Conservation (phyloP, 2,113 vertebrate species). For the Tor tambroides region DNA sequence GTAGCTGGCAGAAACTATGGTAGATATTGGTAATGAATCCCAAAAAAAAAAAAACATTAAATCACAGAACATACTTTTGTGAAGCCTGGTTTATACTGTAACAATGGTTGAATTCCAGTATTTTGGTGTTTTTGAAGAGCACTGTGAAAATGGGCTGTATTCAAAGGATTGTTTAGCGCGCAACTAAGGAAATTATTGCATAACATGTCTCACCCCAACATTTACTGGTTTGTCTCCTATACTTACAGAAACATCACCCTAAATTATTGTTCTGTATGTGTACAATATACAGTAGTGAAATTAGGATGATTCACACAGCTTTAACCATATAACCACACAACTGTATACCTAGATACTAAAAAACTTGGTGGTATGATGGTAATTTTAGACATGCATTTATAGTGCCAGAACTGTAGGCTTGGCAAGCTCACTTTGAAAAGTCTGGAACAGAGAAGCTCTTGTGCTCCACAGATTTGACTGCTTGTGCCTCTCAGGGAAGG, state of each 20-base stretch:
- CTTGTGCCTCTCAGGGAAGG: neutral
- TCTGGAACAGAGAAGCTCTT: constrained; percentile 38
- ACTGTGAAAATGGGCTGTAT: too few species aligned
- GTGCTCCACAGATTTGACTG: constrained; percentile 15
- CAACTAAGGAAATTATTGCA: neutral
- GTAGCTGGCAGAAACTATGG: neutral
- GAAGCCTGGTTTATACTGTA: neutral
- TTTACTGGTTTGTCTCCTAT: neutral
- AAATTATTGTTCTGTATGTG: neutral
- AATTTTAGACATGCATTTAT: constrained; percentile 8
- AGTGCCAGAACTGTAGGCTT: constrained; percentile 12
- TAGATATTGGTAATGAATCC: neutral
- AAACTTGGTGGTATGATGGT: neutral
- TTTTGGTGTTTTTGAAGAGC: neutral
- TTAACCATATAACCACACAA: neutral
- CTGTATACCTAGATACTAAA: neutral
- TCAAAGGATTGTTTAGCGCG: neutral
- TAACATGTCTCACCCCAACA: neutral
- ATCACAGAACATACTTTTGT: neutral
- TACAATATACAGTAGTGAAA: neutral
- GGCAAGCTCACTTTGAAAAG: neutral
- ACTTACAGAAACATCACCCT: neutral
- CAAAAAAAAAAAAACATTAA: neutral
- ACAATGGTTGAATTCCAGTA: neutral
- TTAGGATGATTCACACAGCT: neutral